Evolutionary conservation across 2,797 vertebrate genomes (phyloP).

Genomic region (Halcyon smyrnensis): DNA sequence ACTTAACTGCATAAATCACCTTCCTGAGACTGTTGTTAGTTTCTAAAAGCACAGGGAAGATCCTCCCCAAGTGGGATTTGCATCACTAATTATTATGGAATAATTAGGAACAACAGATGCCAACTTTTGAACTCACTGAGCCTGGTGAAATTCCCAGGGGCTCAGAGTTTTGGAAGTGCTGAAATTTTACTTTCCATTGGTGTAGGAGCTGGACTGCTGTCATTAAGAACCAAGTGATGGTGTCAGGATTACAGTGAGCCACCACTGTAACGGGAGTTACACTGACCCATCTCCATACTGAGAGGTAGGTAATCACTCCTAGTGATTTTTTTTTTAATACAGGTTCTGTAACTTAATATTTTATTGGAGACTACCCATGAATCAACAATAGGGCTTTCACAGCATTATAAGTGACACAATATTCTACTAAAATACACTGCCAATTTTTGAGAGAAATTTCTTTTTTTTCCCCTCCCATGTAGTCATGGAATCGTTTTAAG

Average conservation of each 20-base stretch:
- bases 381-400: neutral
- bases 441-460: neutral
- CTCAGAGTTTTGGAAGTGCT: neutral
- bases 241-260: neutral
- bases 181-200: neutral
- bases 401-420: neutral
- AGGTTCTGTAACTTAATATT: neutral
- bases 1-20: constrained; percentile 30
- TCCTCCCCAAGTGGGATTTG: constrained; percentile 35
- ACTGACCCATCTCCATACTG: neutral
- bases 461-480: neutral
- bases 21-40: neutral
- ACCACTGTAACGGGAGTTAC: neutral
- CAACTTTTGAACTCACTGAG: constrained; percentile 50
- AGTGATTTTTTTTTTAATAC: neutral
- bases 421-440: neutral
- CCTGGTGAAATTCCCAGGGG: constrained; percentile 6
- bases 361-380: neutral
- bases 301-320: neutral
- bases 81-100: constrained; percentile 61
- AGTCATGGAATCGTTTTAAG: neutral
- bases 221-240: neutral
- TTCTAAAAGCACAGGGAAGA: constrained; percentile 24
- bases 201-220: neutral
- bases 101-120: constrained; percentile 66